Evolutionary conservation across 2,113 vertebrate species (phyloP).

Genomic region (Petrocephalus zakoni): DNA sequence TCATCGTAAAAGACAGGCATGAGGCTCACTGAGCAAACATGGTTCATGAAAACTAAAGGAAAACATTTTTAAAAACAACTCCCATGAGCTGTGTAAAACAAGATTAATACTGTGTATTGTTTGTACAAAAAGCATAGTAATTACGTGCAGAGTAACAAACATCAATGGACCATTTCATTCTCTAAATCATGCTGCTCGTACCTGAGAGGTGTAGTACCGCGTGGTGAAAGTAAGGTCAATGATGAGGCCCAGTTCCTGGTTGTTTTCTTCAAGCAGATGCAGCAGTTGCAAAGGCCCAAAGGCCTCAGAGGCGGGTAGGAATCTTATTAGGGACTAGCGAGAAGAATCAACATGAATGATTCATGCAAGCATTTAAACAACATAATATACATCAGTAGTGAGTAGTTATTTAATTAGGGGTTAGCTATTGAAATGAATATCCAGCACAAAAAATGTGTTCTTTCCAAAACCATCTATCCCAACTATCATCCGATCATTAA

Average conservation of each 20-base stretch:
- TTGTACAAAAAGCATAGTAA: neutral
- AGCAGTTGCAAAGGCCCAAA: slow-evolving; percentile 76
- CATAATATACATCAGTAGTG: neutral
- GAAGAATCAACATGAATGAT: neutral
- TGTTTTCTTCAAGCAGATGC: slow-evolving; percentile 53
- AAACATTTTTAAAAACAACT: neutral
- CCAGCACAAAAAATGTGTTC: neutral
- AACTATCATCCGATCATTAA: neutral
- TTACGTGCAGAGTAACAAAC: neutral
- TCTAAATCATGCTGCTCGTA: slow-evolving; percentile 29
- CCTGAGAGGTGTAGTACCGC: slow-evolving; percentile 74
- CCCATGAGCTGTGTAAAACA: neutral
- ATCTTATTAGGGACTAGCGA: slow-evolving; percentile 57
- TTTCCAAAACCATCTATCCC: neutral
- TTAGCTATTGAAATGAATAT: too few species aligned
- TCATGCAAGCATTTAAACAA: neutral
- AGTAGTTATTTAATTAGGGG: neutral
- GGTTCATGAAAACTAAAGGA: neutral
- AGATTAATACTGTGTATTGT: neutral
- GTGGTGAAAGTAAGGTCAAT: slow-evolving; percentile 81
- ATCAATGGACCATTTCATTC: neutral
- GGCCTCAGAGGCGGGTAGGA: slow-evolving; percentile 49
- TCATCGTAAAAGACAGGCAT: neutral
- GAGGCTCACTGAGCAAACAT: neutral
- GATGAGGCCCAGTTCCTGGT: slow-evolving; percentile 76